These are phyloP conservation scores for Notarius lentiginosus DNA, from an alignment of 2,113 vertebrate genomes.

Conservation along the genomic window DNA sequence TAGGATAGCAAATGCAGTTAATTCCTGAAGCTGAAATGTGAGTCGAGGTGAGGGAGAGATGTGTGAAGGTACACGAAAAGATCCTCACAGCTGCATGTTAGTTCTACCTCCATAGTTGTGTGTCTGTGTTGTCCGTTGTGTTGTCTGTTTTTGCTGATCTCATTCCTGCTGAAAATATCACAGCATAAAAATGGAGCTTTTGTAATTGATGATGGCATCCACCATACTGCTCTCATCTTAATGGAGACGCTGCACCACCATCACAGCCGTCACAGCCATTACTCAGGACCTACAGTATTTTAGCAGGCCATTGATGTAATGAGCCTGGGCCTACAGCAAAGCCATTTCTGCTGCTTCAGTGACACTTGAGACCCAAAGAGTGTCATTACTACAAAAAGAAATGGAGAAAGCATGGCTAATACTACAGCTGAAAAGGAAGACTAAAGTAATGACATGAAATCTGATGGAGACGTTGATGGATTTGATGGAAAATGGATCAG, in stretches of 20 bases:
- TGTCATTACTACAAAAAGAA: conserved; percentile 37
- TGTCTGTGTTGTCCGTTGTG: not conserved
- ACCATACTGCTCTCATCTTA: conserved; percentile 33
- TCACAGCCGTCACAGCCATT: conserved; percentile 32
- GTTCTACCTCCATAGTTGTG: not conserved
- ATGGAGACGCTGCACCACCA: conserved; percentile 35
- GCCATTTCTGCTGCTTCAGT: conserved; percentile 36
- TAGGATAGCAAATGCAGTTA: not conserved
- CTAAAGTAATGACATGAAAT: conserved; percentile 4
- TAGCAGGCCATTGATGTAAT: conserved; percentile 41
- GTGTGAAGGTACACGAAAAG: not conserved
- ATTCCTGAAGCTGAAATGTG: not conserved
- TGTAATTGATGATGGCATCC: conserved; percentile 31
- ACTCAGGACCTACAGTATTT: conserved; percentile 35
- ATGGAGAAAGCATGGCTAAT: conserved; percentile 9
- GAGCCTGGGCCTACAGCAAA: conserved; percentile 31
- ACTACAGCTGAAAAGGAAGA: conserved; percentile 14
- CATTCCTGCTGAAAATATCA: conserved; percentile 13
- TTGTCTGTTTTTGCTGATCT: not conserved
- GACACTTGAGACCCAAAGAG: conserved; percentile 40
- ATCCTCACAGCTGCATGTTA: too few relatives aligned
- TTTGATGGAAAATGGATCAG: too few relatives aligned
- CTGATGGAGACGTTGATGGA: too few relatives aligned
- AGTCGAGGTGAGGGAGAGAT: not conserved
- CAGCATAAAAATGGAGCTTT: conserved; percentile 16